Conservation (phyloP, 2,113 vertebrate species). For the Anhinga rufa region DNA sequence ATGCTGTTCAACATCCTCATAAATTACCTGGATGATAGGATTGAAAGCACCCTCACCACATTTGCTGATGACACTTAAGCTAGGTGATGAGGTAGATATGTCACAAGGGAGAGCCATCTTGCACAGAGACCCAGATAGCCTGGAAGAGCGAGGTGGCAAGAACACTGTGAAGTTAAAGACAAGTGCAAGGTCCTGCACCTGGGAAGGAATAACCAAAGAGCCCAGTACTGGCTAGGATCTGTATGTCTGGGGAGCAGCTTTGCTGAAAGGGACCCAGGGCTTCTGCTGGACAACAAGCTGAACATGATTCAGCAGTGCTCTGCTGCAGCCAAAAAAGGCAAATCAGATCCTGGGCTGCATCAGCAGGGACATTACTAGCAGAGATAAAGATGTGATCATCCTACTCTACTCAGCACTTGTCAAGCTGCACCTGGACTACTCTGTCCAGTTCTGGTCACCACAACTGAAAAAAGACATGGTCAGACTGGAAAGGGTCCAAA, state of each 20-base stretch:
- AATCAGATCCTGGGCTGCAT: not conserved
- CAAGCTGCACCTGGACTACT: not conserved
- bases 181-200: not conserved
- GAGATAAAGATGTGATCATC: not conserved
- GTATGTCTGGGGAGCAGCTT: not conserved
- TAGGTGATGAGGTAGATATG: not conserved
- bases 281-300: not conserved
- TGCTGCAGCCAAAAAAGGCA: not conserved
- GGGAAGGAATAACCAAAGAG: not conserved
- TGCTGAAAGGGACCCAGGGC: not conserved
- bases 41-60: not conserved
- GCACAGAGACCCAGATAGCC: not conserved
- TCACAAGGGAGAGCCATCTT: not conserved
- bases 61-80: not conserved
- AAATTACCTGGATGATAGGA: not conserved
- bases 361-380: not conserved
- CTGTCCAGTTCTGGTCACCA: not conserved
- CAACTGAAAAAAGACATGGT: not conserved
- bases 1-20: not conserved
- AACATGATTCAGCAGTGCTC: not conserved
- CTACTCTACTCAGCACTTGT: not conserved
- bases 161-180: not conserved
- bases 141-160: not conserved
- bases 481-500: not conserved
- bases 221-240: not conserved